Base-by-base conservation (phyloP, 2,888 invertebrate genomes). In the Melangyna quadrimaculata region DNA sequence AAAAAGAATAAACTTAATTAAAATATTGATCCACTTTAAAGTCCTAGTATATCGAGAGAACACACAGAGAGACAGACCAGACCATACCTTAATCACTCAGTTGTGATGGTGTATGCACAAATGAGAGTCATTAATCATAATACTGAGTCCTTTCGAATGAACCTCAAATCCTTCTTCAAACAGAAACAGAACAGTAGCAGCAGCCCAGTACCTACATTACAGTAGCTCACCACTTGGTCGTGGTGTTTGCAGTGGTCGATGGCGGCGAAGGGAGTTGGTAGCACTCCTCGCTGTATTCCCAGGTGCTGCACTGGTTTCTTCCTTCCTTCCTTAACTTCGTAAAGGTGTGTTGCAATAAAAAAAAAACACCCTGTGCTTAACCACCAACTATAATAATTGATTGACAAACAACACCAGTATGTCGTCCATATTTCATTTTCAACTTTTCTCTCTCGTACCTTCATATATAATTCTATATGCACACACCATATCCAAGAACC, bases 51-150 rank as follows among this genome's bases (percentile, higher is more conserved):
- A 35, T 45, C 61, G 29, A 69, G 24, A 63, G 40, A n/a, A 45
- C 40, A 74, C 6, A 19, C 35, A 12, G 45, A 17, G 9, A 51
- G 61, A 43, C 63, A 48, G 35, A 65, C 65, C 63, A 48, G 35
- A 65, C 65, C 22, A 67, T 35, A 81, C 77, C 81, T 81, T 86
- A 86, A 86, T 81, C 86, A 86, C 77, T 81, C 59, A 55, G 59
- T 57, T 70, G 48, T 37, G 73, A 77, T 81, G 77, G 81, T 86
- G 84, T 80, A 69, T 86, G 72, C 77, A 80, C 86, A 81, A 81
- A 81, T 73, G 81, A 81, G 77, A 63, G 86, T 86, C 80, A 86
- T 86, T 86, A 86, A 86, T 86, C 81, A 86, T 81, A 86, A 70
- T 69, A 61, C 81, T 61, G 80, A 81, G 86, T 86, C 81, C 75